Base-by-base conservation (phyloP, 2,797 vertebrate genomes). In the Erethizon dorsatum region DNA sequence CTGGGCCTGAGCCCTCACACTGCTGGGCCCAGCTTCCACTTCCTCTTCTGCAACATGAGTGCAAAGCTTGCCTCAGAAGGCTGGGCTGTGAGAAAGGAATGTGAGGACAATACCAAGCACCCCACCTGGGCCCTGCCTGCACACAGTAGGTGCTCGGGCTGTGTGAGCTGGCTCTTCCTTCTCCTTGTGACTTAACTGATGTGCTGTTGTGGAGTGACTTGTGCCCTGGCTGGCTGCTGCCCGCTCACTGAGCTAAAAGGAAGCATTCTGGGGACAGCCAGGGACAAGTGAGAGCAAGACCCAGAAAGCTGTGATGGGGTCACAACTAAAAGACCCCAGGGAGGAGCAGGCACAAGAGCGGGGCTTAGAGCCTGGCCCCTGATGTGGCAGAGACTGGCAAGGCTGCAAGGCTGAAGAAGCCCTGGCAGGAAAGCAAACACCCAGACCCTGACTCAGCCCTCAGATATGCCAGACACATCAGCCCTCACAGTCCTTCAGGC, bases 1-100 rank as follows among this genome's bases (percentile, higher is more conserved):
- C n/a, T 3, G 4, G 85, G 69, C 86, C 47, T 79, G 85, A 61
- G n/a, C 31, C 28, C 22, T 52, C 84, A 37, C 1, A 3, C n/a
- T 41, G 82, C 80, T 0, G 0, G 41, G 47, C 83, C 1, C 12
- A 61, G 78, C 63, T 78, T 61, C 37, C 2, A 79, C 80, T 91
- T 96, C 95, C 87, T 97, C 37, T 57, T 95, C 94, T 33, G 50
- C 71, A 77, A 84, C 83, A 28, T 50, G 45, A 92, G 28, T 26
- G 20, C 56, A 63, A 61, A 11, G 28, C 47, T 54, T 79, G 59
- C 79, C 56, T 96, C 37, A 1, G 47, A 31, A 90, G 61, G 47
- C 82, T 87, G 37, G 28, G 18, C 52, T 47, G 28, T 37, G 56
- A 83, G 82, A 82, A 91, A 88, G 87, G 71, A 95, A 82, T 18